Evolutionary conservation across 2,888 invertebrate species (phyloP).

Genomic region (Cacoxenus indagator): DNA sequence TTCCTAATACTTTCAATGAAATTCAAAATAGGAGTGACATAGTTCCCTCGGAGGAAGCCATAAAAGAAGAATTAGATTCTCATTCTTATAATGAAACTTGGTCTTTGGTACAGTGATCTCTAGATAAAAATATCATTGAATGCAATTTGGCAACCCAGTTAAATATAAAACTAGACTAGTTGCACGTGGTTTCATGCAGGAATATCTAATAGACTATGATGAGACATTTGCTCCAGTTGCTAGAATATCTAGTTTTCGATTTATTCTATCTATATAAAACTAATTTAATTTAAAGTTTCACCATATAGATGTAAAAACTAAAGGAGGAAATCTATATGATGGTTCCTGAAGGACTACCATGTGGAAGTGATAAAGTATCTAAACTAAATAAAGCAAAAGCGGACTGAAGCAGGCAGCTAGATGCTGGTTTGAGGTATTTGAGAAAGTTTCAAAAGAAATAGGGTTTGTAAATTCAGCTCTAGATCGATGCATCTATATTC

Average conservation of each 20-base stretch:
- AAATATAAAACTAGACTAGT: conserved; percentile 10
- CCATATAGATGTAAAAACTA: conserved; percentile 37
- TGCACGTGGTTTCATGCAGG: conserved; percentile 1
- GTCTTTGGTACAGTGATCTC: conserved; percentile 34
- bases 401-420: conserved; percentile 45
- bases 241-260: conserved; percentile 32
- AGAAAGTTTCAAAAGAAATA: conserved; percentile 33
- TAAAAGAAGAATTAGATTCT: conserved; percentile 42
- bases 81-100: conserved; percentile 41
- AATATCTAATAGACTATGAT: conserved; percentile 20
- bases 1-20: conserved; percentile 38
- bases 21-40: conserved; percentile 36
- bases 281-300: conserved; percentile 35
- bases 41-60: conserved; percentile 39
- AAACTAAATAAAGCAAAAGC: conserved; percentile 38
- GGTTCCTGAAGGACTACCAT: conserved; percentile 30
- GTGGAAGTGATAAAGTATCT: conserved; percentile 20
- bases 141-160: conserved; percentile 27
- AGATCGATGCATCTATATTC: conserved; percentile 35
- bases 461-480: conserved; percentile 33
- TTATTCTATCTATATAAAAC: conserved; percentile 32
- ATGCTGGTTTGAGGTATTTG: conserved; percentile 38
- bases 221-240: conserved; percentile 37
- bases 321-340: conserved; percentile 36
- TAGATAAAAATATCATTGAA: conserved; percentile 40